These are phyloP conservation scores for Eubucco bourcierii DNA, from an alignment of 2,113 vertebrate species.

Conservation along the genomic window DNA sequence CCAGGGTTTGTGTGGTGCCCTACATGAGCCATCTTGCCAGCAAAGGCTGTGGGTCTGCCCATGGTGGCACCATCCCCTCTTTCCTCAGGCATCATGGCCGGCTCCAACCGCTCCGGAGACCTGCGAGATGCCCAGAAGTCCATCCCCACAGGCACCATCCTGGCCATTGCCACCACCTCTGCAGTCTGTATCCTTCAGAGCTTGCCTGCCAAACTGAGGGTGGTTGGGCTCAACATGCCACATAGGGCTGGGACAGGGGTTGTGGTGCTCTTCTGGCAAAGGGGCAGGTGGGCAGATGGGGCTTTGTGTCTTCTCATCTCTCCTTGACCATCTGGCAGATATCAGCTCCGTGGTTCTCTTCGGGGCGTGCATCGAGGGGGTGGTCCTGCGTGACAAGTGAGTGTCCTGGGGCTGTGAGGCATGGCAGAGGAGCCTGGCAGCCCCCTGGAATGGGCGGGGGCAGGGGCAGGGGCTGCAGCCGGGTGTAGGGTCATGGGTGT, in stretches of 20 bases:
- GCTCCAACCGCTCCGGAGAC: slow-evolving; percentile 96
- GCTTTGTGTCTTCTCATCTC: not conserved
- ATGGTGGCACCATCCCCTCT: rapidly evolving
- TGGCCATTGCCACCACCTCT: slow-evolving; percentile 96
- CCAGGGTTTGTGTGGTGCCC: rapidly evolving
- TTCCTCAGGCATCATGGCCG: slow-evolving; percentile 95
- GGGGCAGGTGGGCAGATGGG: not conserved
- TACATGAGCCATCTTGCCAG: rapidly evolving
- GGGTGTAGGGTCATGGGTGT: rapidly evolving
- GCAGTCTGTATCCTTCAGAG: slow-evolving; percentile 92
- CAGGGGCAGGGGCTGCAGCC: not conserved
- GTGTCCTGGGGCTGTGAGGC: not conserved
- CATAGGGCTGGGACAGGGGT: rapidly evolving
- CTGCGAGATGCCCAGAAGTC: slow-evolving; percentile 98
- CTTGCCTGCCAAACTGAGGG: not conserved
- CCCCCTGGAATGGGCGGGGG: not conserved
- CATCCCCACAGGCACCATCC: slow-evolving; percentile 94
- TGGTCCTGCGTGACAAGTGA: slow-evolving; percentile 95
- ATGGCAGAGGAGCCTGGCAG: not conserved
- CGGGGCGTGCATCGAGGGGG: slow-evolving; percentile 93
- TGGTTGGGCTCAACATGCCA: rapidly evolving
- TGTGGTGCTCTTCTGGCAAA: rapidly evolving
- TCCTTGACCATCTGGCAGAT: slow-evolving; percentile 82
- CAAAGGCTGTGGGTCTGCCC: not conserved
- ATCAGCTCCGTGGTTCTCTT: slow-evolving; percentile 92